Base-by-base conservation (phyloP, 2,797 vertebrate species). In the Sebastes iracundus region DNA sequence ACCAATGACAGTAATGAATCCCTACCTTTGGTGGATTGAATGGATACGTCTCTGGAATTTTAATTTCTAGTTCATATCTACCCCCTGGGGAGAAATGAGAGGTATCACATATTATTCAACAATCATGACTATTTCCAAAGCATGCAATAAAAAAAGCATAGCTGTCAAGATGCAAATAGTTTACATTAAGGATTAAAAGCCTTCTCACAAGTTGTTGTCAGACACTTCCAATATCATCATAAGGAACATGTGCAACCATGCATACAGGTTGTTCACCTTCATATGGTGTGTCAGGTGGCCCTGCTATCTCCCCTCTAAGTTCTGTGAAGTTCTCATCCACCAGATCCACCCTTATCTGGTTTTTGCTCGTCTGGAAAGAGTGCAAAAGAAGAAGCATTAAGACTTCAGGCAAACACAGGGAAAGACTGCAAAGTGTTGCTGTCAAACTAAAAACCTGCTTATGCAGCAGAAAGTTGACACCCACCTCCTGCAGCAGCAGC, bases 251-350 rank as follows among this genome's bases (percentile, higher is more conserved):
- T 62, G 46, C 75, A 77, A 78, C 27, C 76, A 76, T 71, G 53
- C 69, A 60, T 16, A 66, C 58, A 70, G 9, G 62, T 73, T n/a
- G 85, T 90, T 92, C 85, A 98, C 98, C 98, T 97, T 99, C 98
- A 94, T 99, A 99, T 1, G 98, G 98, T 88, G 98, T 99, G 94
- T 99, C 98, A 84, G 98, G 98, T 88, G 99, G 99, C 92, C 99
- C 99, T 88, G 99, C 99, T 92, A 99, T 99, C 95, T 99, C 99
- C 92, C 99, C 99, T 96, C 97, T 98, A 93, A 99, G 97, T 95
- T 99, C 99, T 96, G 99, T 99, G 96, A 99, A 99, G 95, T 99
- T 99, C 90, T 99, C 99, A 94, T 99, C 98, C 96, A 99, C 98
- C 95, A 99, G 96, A 93, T 99, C 98, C 95, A 99, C 98, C 96